Percentiles rank a stretch among this genome's conserved stretches.
These are phyloP conservation scores for Hexactinellida sp. DNA, from an alignment of 37 sponge, comb jelly and placozoan genomes.

Conservation along the genomic window DNA sequence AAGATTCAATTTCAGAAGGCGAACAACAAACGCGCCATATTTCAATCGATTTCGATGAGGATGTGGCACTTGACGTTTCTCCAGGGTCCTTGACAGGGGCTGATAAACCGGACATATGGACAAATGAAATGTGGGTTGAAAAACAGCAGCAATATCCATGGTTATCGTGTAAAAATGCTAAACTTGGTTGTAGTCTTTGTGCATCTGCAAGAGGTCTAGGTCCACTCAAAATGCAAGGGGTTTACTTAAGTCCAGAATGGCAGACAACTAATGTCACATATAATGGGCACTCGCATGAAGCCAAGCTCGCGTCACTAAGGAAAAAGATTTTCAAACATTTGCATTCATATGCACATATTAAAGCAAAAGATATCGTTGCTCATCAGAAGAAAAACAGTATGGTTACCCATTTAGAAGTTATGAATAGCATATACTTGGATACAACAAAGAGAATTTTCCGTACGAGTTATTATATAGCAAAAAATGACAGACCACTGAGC, in stretches of 20 bases:
- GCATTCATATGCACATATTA: background rate
- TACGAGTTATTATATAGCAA: background rate
- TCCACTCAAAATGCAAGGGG: background rate
- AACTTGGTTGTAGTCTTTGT: background rate
- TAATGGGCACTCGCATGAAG: background rate
- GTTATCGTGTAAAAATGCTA: background rate
- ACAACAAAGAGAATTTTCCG: background rate
- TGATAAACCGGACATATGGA: background rate
- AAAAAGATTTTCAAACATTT: background rate
- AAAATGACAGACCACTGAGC: background rate
- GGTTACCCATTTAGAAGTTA: background rate
- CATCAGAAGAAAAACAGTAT: background rate
- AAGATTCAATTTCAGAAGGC: no score
- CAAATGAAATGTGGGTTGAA: background rate
- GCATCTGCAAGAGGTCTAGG: background rate
- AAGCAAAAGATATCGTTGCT: background rate
- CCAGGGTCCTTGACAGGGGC: background rate
- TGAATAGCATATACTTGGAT: background rate
- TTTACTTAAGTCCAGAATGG: background rate
- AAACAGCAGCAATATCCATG: background rate
- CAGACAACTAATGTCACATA: background rate
- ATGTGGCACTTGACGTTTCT: no score
- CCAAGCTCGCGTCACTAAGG: background rate
- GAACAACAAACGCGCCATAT: no score
- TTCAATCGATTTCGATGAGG: no score